Base-by-base conservation (phyloP, 2,797 vertebrate genomes). In the Vespertilio murinus region DNA sequence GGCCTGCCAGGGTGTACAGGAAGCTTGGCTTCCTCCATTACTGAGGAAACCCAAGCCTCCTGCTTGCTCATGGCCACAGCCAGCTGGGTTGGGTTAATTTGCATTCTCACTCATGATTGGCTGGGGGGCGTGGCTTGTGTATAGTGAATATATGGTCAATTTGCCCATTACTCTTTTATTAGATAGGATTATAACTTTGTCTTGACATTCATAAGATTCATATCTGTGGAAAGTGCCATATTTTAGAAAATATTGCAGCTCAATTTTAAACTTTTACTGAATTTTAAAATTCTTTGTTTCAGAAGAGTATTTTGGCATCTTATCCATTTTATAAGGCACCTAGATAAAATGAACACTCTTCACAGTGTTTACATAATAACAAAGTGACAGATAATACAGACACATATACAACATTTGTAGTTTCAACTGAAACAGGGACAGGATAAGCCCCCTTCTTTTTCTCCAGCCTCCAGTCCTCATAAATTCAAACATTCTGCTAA, bases 401-500 rank as follows among this genome's bases (percentile, higher is more conserved):
- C n/a, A 85, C 45, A 90, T 54, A 71, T 28, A 78, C 52, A 35
- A 35, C 35, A 38, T 85, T 71, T 85, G 42, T n/a, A 42, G 65
- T 90, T 90, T n/a, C 20, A 52, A 28, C 33, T 89, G 82, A 52
- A 77, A 73, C 40, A 40, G 30, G 28, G 35, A 49, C 16, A 30
- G 30, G 30, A 65, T 54, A 45, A 65, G 20, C 13, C 8, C 45
- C 35, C 52, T 75, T 87, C 18, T n/a, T 73, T 65, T 85, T 45
- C 65, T 94, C 45, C 38, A 65, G 42, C 38, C 38, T 90, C 56
- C 54, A 56, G 65, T 54, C 52, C 64, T 71, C 38, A 20, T 71
- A 65, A 79, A 78, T 64, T 64, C 28, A 38, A 90, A 79, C 23
- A 42, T 80, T 90, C 90, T 90, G 56, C 47, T 80, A 80, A 74